Evolutionary conservation across 2,888 invertebrate species (phyloP), one percentile per base, ranked within the genome.

Genomic region (Carcina quercana): DNA sequence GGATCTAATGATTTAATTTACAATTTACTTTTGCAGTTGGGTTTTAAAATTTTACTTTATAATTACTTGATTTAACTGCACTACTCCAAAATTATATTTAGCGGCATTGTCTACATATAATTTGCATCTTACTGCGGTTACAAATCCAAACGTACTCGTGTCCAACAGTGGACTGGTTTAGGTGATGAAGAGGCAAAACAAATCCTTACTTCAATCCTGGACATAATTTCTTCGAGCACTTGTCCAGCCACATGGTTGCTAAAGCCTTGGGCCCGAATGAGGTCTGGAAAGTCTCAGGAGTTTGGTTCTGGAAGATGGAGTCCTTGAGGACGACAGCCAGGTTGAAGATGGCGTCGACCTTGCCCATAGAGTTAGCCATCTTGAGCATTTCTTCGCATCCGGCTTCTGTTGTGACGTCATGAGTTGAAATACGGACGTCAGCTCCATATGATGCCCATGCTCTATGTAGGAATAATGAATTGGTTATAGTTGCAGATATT

Each of bases 301-400:
- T 90, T 69, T 94, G 94, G 59, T 95, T 94, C 52, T 90, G 88
- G 62, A 95, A 88, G 25, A 94, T 72, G 0, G 88, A 88, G 57
- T 96, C 95, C 39, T 86, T 87, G 5, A 95, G 67, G 2, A 90
- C 87, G 52, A 95, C 95, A 3, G 97, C 97, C 40, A 97, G 82
- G 65, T 97, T 96, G 78, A 96, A 97, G 30, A 97, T 90, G 12
- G 91, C 96, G 13, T 91, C 91, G 8, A 97, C 88, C 1, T 88
- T 88, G 1, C 90, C 94, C 45, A 92, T 60, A 1, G 80, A 45
- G 17, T 71, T 71, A 0, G 93, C 89, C 53, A 87, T 86, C 29
- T 84, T 75, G 0, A 97, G 58, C 42, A 96, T 85, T n/a, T 76
- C 58, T 32, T 85, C 84, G 37, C 94, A 93, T 1, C 95, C 95